Conservation (phyloP, 2,888 invertebrate genomes). For the Aphidius colemani region DNA sequence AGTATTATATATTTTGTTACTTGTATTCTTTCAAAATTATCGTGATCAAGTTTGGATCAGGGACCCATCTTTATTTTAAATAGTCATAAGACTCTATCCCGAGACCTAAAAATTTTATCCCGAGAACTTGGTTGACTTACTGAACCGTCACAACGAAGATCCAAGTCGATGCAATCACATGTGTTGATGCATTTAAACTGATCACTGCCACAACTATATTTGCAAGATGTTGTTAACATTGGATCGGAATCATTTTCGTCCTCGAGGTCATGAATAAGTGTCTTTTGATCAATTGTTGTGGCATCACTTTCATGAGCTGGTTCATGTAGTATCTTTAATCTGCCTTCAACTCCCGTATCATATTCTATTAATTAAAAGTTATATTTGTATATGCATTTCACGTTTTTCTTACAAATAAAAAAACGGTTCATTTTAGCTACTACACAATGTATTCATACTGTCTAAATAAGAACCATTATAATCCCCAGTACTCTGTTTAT, state of each 20-base stretch:
- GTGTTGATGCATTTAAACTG: constrained; percentile 66
- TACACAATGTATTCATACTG: constrained; percentile 27
- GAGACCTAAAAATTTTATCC: too few species aligned
- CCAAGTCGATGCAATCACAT: constrained; percentile 72
- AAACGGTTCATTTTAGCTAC: neutral
- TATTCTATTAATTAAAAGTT: neutral
- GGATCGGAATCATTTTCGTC: constrained; percentile 41
- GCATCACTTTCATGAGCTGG: constrained; percentile 42
- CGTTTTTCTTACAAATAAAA: neutral
- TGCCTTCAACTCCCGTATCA: constrained; percentile 36
- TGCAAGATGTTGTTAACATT: constrained; percentile 49
- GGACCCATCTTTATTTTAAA: too few species aligned
- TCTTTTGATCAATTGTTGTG: constrained; percentile 39
- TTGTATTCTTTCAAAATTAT: too few species aligned
- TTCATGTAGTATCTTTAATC: constrained; percentile 40
- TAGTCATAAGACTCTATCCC: too few species aligned
- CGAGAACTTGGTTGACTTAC: constrained; percentile 34
- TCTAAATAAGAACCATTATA: constrained; percentile 23
- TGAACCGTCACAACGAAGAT: constrained; percentile 60
- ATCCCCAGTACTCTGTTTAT: constrained; percentile 15
- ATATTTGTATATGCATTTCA: too few species aligned
- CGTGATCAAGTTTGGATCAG: too few species aligned
- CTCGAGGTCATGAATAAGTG: constrained; percentile 40
- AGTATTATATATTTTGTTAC: too few species aligned
- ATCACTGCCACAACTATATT: constrained; percentile 57